phyloP scores from a whole-genome alignment of 2,113 vertebrate genomes.

The Blennius ocellaris region DNA sequence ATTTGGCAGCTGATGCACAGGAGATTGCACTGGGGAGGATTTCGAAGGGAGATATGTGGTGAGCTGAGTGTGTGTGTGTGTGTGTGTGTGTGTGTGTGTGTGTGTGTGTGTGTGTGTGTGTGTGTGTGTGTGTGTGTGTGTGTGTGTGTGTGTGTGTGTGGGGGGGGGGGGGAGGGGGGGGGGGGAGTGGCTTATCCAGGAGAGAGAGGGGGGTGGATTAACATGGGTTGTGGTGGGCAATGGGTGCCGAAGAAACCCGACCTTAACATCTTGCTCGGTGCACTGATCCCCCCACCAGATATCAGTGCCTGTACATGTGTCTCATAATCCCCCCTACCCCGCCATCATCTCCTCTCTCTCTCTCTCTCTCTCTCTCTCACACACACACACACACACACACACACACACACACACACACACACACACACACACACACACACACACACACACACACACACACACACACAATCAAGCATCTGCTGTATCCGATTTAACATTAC shows the following conservation, averaged over 20 bases:
- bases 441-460: no score
- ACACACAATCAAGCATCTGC: not conserved
- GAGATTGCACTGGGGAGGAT: conserved; percentile 73
- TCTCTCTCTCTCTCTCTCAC: not conserved
- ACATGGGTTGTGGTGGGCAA: conserved; percentile 34
- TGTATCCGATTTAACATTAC: not conserved
- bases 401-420: no score
- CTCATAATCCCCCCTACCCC: conserved; percentile 49
- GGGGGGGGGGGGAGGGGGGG: conserved; percentile 2
- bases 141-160: conserved; percentile 34
- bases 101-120: conserved; percentile 36
- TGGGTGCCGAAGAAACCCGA: conserved; percentile 37
- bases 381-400: no score
- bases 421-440: no score
- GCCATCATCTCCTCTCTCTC: conserved; percentile 7
- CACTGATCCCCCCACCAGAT: conserved; percentile 53
- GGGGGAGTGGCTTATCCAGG: conserved; percentile 48
- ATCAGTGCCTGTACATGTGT: conserved; percentile 62
- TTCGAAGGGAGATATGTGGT: conserved; percentile 60
- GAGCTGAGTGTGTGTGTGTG: conserved; percentile 36
- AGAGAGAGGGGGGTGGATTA: conserved; percentile 34
- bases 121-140: conserved; percentile 34
- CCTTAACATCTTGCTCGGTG: conserved; percentile 59
- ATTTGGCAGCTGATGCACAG: conserved; percentile 81
- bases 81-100: conserved; percentile 33